Evolutionary conservation across 2,888 invertebrate species (phyloP).

Genomic region (Fragum whitleyi): DNA sequence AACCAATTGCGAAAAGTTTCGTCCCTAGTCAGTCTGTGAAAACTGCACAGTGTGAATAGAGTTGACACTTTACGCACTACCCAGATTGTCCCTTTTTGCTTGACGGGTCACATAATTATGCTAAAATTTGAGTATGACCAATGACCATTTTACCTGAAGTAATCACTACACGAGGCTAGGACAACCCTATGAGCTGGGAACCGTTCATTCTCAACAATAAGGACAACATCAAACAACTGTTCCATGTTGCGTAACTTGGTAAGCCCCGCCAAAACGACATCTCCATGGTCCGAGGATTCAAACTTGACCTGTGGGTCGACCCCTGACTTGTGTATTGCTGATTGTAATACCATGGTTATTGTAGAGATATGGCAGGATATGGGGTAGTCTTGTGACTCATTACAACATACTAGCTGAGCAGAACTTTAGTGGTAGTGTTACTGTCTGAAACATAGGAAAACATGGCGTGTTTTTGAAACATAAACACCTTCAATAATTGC

Average conservation of each 20-base stretch:
- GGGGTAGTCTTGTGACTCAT: not conserved
- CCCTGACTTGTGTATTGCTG: slow-evolving; percentile 36
- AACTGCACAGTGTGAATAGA: too few species aligned
- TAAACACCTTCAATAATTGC: too few species aligned
- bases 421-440: not conserved
- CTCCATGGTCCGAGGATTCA: slow-evolving; percentile 88
- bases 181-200: slow-evolving; percentile 90
- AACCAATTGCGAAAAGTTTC: too few species aligned
- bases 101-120: too few species aligned
- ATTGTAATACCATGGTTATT: slow-evolving; percentile 50
- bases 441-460: not conserved
- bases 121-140: too few species aligned
- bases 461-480: too few species aligned
- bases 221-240: slow-evolving; percentile 89
- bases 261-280: slow-evolving; percentile 88
- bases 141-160: slow-evolving; percentile 88
- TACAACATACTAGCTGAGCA: not conserved
- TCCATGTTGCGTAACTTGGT: slow-evolving; percentile 88
- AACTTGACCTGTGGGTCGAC: slow-evolving; percentile 80
- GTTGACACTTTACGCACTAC: too few species aligned
- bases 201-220: slow-evolving; percentile 88
- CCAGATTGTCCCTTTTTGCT: too few species aligned
- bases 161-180: slow-evolving; percentile 90
- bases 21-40: too few species aligned
- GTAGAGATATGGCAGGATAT: not conserved